These are phyloP conservation scores for Trogon surrucura DNA, from an alignment of 2,113 vertebrate species.

Conservation along the genomic window DNA sequence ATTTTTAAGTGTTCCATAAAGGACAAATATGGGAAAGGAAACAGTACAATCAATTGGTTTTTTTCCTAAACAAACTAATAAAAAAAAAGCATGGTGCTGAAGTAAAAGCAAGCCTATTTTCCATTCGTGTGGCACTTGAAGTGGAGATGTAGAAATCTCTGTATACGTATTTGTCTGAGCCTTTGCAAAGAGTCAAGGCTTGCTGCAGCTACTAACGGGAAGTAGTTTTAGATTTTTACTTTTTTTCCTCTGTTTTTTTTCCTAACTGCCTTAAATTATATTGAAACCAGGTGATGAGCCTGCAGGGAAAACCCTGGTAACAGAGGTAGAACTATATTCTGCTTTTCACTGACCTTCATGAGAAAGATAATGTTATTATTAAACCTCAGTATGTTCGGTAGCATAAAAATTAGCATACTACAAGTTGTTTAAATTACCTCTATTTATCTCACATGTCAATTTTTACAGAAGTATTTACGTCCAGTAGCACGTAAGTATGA, in stretches of 20 bases:
- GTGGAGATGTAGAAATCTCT: background rate
- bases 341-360: background rate
- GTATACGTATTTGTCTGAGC: background rate
- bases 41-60: background rate
- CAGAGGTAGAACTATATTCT: background rate
- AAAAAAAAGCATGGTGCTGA: background rate
- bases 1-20: background rate
- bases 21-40: background rate
- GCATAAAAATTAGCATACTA: background rate
- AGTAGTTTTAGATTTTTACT: background rate
- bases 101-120: background rate
- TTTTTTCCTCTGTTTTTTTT: background rate
- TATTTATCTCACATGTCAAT: background rate
- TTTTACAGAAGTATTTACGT: background rate
- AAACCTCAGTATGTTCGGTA: constrained; percentile 7
- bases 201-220: background rate
- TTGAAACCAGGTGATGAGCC: background rate
- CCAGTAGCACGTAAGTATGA: background rate
- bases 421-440: constrained; percentile 1
- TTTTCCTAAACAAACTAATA: background rate
- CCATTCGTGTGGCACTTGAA: background rate
- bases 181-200: background rate
- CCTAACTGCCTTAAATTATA: background rate
- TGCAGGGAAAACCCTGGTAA: background rate
- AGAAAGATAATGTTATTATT: constrained; percentile 17